Evolutionary conservation across 1,140 invertebrate species (phyloP).

Genomic region (Drosophila cardini): DNA sequence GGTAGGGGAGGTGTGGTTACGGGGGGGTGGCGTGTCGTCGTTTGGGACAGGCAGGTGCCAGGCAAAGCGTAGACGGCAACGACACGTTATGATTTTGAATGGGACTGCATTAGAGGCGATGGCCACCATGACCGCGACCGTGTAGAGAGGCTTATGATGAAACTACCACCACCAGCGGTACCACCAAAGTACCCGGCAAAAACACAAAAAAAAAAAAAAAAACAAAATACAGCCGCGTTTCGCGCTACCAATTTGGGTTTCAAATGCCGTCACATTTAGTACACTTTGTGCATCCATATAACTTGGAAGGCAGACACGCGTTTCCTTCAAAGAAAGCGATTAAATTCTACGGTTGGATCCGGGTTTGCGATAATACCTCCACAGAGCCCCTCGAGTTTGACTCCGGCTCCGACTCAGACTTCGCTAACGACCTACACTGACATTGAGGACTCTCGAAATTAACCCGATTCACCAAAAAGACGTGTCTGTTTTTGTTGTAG

Average conservation of each 20-base stretch:
- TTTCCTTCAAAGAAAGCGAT: constrained; percentile 28
- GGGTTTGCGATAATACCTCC: background rate
- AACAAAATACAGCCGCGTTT: background rate
- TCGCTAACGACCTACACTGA: constrained; percentile 51
- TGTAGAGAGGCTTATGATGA: constrained; percentile 59
- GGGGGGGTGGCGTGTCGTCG: background rate
- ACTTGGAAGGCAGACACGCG: constrained; percentile 53
- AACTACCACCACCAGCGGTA: constrained; percentile 49
- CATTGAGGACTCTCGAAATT: constrained; percentile 36
- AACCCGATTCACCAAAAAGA: background rate
- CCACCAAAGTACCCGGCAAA: background rate
- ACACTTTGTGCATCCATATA: constrained; percentile 71
- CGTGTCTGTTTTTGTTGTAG: constrained; percentile 4
- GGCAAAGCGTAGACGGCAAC: constrained; percentile 31
- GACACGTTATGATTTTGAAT: constrained; percentile 81
- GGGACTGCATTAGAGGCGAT: constrained; percentile 71
- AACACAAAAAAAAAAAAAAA: too few relatives aligned
- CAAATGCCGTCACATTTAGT: constrained; percentile 76
- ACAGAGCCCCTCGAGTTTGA: too few relatives aligned
- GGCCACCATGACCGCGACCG: constrained; percentile 19
- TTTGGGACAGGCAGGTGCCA: constrained; percentile 26
- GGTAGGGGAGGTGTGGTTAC: background rate
- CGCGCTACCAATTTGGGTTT: constrained; percentile 37
- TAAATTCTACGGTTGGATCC: constrained; percentile 24
- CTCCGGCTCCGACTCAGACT: background rate